Base-by-base conservation (phyloP, 2,888 invertebrate genomes). In the Synergus gifuensis region DNA sequence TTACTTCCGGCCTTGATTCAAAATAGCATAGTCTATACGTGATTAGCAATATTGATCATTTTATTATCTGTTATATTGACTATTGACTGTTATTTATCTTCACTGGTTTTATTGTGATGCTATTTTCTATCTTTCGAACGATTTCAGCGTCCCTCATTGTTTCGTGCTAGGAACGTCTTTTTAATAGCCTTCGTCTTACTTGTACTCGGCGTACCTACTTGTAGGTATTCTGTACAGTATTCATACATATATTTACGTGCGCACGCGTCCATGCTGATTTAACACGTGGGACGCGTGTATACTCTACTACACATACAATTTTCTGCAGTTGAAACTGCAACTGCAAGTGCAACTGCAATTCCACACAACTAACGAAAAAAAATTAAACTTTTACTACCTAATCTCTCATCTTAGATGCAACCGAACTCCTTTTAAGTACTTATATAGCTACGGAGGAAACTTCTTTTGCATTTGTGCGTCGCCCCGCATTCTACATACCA, bases 371-470 rank as follows among this genome's bases (percentile, higher is more conserved):
- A 54, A 1, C 22, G 12, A n/a, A 54, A 73, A 73, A 54, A 54
- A 73, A n/a, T 73, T 54, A 54, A 73, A 54, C 73, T 88, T 87
- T 88, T 89, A 88, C 88, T 84, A 82, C 88, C 88, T 90, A 89
- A 90, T 89, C 89, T 89, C 85, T 88, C 89, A 90, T 89, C 89
- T 89, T 87, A 88, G 87, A 90, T 89, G 73, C 49, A 73, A 73
- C 73, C 54, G 73, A 73, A n/a, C n/a, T 36, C 73, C 73, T 73
- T 73, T 73, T 73, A 73, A 73, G 73, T 73, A 46, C 46, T 46
- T 69, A 73, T 42, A 44, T 22, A 67, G 73, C 73, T 54, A 36
- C 36, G 49, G 73, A 46, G 54, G 49, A 54, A 54, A 73, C 73
- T 73, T 54, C 73, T 73, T 54, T 73, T 54, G 73, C 73, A 73